Conservation (phyloP, 2,888 invertebrate species). For the Myathropa florea region DNA sequence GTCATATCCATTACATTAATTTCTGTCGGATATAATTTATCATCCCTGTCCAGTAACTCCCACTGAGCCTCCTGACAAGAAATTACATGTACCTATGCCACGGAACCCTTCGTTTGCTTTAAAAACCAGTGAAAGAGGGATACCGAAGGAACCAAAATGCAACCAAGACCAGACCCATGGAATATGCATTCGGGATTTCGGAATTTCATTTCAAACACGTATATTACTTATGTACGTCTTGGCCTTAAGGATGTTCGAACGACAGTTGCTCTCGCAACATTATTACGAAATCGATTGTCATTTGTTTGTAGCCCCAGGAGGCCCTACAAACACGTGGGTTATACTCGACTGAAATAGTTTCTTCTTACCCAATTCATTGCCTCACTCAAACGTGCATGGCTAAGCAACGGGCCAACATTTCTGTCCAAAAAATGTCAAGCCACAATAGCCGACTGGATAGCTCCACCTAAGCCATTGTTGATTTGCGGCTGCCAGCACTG, state of each 20-base stretch:
- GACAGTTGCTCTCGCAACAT: constrained; percentile 26
- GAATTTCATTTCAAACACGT: constrained; percentile 20
- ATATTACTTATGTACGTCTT: constrained; percentile 18
- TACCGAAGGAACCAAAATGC: not conserved
- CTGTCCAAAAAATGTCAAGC: constrained; percentile 10
- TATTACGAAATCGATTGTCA: constrained; percentile 30
- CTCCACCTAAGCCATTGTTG: constrained; percentile 12
- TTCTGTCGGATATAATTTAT: too few relatives aligned
- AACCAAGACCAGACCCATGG: not conserved
- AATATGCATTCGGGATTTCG: not conserved
- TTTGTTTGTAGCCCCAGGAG: constrained; percentile 24
- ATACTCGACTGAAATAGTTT: constrained; percentile 2
- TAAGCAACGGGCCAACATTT: not conserved
- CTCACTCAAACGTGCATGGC: not conserved
- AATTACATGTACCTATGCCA: too few relatives aligned
- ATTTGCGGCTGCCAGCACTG: constrained; percentile 4
- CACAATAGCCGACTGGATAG: not conserved
- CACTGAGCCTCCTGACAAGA: too few relatives aligned
- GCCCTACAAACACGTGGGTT: not conserved
- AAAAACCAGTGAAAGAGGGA: too few relatives aligned
- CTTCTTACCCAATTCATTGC: not conserved
- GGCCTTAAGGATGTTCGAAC: constrained; percentile 11
- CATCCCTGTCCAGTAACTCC: too few relatives aligned
- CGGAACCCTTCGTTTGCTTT: too few relatives aligned
- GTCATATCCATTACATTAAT: too few relatives aligned